phyloP scores from a whole-genome alignment of 30 jellyfish, hydroid and myxozoan genomes.

The Hydra vulgaris region DNA sequence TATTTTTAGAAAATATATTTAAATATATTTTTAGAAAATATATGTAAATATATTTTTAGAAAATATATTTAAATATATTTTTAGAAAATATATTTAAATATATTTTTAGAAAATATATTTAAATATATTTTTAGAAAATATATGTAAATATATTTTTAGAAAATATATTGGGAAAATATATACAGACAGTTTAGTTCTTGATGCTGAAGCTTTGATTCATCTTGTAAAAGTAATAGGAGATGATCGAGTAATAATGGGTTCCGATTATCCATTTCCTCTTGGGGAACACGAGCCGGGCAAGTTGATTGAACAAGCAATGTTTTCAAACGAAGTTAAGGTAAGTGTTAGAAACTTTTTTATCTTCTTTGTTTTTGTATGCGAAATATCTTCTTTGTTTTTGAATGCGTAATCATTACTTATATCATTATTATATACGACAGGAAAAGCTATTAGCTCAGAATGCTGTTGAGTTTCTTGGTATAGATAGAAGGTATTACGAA shows the following conservation, averaged over 20 bases:
- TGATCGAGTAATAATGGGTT: slow-evolving; percentile 61
- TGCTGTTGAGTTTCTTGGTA: slow-evolving; percentile 52
- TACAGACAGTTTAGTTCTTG: slow-evolving; percentile 84
- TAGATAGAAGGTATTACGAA: slow-evolving; percentile 43
- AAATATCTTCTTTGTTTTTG: not conserved
- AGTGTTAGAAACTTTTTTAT: not conserved
- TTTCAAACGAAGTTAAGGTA: slow-evolving; percentile 49
- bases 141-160: no score
- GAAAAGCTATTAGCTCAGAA: slow-evolving; percentile 59
- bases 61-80: no score
- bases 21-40: no score
- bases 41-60: no score
- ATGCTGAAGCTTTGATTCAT: slow-evolving; percentile 51
- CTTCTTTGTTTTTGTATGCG: not conserved
- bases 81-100: no score
- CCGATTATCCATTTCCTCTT: slow-evolving; percentile 88
- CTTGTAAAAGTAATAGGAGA: slow-evolving; percentile 63
- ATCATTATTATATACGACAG: slow-evolving; percentile 9
- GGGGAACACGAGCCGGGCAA: slow-evolving; percentile 85
- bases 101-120: no score
- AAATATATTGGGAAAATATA: slow-evolving; percentile 71
- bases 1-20: no score
- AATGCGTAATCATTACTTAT: not conserved
- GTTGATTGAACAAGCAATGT: slow-evolving; percentile 41
- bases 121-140: no score